Evolutionary conservation across 2,797 vertebrate genomes (phyloP), one percentile per base, ranked within the genome.

Genomic region (Hyperoplus immaculatus): DNA sequence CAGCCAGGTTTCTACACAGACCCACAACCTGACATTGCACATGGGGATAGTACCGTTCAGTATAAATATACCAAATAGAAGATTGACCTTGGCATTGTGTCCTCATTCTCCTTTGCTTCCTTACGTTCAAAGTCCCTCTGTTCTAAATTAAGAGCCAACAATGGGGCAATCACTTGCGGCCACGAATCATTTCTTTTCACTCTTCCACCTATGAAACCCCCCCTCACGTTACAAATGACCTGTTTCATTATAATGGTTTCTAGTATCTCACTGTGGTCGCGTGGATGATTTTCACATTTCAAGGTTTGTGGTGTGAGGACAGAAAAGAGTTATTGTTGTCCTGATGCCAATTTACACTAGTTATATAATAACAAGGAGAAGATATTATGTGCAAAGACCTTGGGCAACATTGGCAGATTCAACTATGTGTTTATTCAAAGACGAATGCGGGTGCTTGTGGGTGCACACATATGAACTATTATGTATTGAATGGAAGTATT

Each of bases 201-300:
- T 69, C 45, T 75, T 42, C 58, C 60, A 80, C 49, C 69, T 67
- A n/a, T 72, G 53, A 74, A 75, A 29, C 29, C 29, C 72, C 70
- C 73, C 36, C 53, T 42, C 14, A 51, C 63, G 65, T 54, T 61
- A 60, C 58, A 82, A 85, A 87, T 21, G 4, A 77, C 16, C 8
- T 61, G 58, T 90, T 83, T 85, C 73, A 80, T 88, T 81, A 62
- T 15, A 91, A 84, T 80, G 65, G 82, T 73, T 80, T 90, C 58
- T 78, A 53, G 69, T 72, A 43, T 72, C 67, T 79, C 43, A 18
- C 74, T 69, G 72, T 69, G 68, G 79, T 82, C 43, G 41, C 45
- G 15, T 38, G 64, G 71, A 57, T 83, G 70, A 74, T 81, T 89
- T 93, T 88, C 85, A 77, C 65, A 93, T 91, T 93, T 93, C 86